phyloP scores from a whole-genome alignment of 2,888 invertebrate species.

The Polydrusus cervinus region DNA sequence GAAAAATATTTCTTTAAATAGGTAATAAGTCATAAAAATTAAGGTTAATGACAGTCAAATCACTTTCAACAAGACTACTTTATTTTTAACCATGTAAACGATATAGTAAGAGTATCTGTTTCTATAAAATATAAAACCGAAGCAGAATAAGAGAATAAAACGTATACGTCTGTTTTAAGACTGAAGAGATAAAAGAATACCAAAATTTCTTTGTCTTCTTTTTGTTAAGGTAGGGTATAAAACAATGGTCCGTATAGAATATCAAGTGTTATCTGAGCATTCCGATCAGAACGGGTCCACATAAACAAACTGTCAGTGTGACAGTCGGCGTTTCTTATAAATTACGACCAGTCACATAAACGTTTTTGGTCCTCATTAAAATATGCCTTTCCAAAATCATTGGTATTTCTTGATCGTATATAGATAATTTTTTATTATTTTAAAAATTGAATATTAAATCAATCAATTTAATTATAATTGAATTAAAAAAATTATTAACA shows the following conservation, averaged over 20 bases:
- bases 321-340: slow-evolving; percentile 66
- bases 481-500: too few relatives aligned
- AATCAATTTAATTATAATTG: not conserved
- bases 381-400: slow-evolving; percentile 49
- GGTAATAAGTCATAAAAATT: too few relatives aligned
- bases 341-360: slow-evolving; percentile 58
- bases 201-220: slow-evolving; percentile 42
- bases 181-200: slow-evolving; percentile 48
- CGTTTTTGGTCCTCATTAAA: slow-evolving; percentile 50
- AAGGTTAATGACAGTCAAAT: too few relatives aligned
- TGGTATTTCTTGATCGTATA: slow-evolving; percentile 35
- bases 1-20: too few relatives aligned
- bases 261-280: slow-evolving; percentile 70
- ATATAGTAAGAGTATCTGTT: too few relatives aligned
- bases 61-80: too few relatives aligned
- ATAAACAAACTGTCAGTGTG: slow-evolving; percentile 70
- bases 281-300: slow-evolving; percentile 70
- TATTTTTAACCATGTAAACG: too few relatives aligned
- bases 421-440: slow-evolving; percentile 26
- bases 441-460: not conserved
- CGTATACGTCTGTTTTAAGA: slow-evolving; percentile 49
- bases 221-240: slow-evolving; percentile 59
- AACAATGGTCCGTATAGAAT: slow-evolving; percentile 68
- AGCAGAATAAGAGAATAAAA: too few relatives aligned
- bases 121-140: too few relatives aligned